A percentile compares a stretch with the other conserved stretches of the same genome.
phyloP scores from a whole-genome alignment of 2,113 vertebrate genomes.

The Phocoena sinus region DNA sequence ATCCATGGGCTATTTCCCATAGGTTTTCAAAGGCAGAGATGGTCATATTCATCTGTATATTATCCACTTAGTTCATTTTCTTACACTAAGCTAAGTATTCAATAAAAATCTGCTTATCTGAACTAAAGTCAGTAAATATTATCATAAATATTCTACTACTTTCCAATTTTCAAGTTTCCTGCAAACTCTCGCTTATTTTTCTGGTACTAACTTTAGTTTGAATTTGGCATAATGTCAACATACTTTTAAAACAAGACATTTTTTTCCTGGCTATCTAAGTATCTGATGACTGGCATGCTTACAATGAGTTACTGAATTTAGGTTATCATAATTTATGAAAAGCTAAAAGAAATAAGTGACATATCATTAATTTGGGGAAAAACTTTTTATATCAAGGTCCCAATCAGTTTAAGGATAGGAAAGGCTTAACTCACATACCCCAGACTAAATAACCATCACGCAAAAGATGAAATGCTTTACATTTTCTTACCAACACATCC shows the following conservation, averaged over 20 bases:
- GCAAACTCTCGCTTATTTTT: not conserved
- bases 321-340: not conserved
- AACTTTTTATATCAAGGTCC: conserved; percentile 1
- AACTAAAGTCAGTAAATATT: conserved; percentile 3
- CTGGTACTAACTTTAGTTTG: not conserved
- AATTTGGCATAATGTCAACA: conserved; percentile 1
- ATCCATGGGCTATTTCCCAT: not conserved
- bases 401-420: not conserved
- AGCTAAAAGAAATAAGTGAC: conserved; percentile 26
- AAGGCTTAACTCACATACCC: not conserved
- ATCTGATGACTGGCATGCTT: not conserved
- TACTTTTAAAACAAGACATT: not conserved
- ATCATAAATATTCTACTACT: conserved; percentile 2
- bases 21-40: not conserved
- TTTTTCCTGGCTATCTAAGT: not conserved
- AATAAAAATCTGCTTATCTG: not conserved
- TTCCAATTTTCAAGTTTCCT: conserved; percentile 27
- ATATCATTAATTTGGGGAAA: not conserved
- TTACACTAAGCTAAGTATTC: conserved; percentile 20
- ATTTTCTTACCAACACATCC: conserved; percentile 84
- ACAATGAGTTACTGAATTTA: not conserved
- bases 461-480: not conserved
- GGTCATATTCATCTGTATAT: not conserved
- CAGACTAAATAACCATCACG: not conserved
- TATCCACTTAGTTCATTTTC: not conserved